A percentile compares a stretch with the other conserved stretches of the same genome.
phyloP scores from a whole-genome alignment of 2,797 vertebrate species.

The Mormyrus proboscirostris region DNA sequence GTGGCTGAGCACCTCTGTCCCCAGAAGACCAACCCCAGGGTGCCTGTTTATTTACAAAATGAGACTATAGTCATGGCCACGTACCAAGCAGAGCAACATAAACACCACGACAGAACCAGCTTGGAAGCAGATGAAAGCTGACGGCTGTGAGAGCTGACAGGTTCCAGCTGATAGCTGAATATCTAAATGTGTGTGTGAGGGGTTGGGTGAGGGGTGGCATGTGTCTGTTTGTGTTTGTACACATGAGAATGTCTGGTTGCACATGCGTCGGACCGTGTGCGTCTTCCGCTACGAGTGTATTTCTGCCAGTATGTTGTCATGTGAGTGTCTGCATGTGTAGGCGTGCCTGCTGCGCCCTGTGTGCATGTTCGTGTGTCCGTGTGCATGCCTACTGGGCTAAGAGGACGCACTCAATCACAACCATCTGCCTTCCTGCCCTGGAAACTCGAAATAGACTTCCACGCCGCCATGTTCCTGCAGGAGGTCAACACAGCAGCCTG shows the following conservation, averaged over 20 bases:
- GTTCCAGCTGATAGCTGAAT: background rate
- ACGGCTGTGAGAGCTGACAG: background rate
- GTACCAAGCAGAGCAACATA: background rate
- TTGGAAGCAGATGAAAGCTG: slow-evolving; percentile 2
- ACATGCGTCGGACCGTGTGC: background rate
- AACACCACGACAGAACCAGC: background rate
- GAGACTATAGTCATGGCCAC: background rate
- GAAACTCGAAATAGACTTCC: slow-evolving; percentile 23
- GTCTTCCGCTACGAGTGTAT: background rate
- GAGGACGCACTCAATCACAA: slow-evolving; percentile 17
- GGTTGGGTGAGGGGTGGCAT: background rate
- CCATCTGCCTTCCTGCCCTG: slow-evolving; percentile 22
- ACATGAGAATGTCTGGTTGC: background rate
- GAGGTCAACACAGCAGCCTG: slow-evolving; percentile 16
- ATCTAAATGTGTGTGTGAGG: background rate
- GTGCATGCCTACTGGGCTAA: background rate
- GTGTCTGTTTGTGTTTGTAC: background rate
- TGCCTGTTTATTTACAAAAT: background rate
- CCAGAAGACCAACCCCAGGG: background rate
- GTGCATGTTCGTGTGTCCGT: background rate
- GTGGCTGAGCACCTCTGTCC: background rate
- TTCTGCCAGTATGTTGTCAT: background rate
- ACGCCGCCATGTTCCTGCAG: slow-evolving; percentile 10
- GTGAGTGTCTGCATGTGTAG: background rate
- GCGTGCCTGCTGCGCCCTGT: background rate